Evolutionary conservation across 2,888 invertebrate species (phyloP).

Genomic region (Thereva unica): DNA sequence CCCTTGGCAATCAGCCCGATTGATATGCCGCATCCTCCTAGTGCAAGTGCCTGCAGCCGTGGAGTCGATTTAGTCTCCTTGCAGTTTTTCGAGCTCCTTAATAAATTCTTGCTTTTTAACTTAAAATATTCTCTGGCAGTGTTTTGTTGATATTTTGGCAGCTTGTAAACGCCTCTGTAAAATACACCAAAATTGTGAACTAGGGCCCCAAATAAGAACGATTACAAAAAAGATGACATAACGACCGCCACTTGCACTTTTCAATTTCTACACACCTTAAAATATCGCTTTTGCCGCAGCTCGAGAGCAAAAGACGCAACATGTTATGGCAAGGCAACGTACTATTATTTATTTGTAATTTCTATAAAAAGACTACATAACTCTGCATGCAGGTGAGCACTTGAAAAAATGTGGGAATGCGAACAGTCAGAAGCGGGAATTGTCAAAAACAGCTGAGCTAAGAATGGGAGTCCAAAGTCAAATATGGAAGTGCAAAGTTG

Average conservation of each 20-base stretch:
- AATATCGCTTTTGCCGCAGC: slow-evolving; percentile 16
- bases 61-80: no score
- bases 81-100: no score
- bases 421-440: no score
- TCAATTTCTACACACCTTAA: slow-evolving; percentile 16
- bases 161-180: slow-evolving; percentile 14
- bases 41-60: slow-evolving; percentile 41
- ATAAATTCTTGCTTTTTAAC: slow-evolving; percentile 1
- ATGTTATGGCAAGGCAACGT: slow-evolving; percentile 1
- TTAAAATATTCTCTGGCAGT: slow-evolving; percentile 16
- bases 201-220: not conserved
- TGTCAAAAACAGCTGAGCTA: no score
- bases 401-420: no score
- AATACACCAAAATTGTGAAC: not conserved
- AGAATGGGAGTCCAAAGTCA: no score
- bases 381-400: no score
- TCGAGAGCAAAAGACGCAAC: slow-evolving; percentile 24
- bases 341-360: no score
- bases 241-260: not conserved
- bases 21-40: slow-evolving; percentile 50
- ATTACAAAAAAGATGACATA: slow-evolving; percentile 14
- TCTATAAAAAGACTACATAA: no score
- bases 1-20: slow-evolving; percentile 48
- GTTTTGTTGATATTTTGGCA: slow-evolving; percentile 16
- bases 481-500: no score